phyloP scores from a whole-genome alignment of 2,797 vertebrate species.

The Bucorvus abyssinicus region DNA sequence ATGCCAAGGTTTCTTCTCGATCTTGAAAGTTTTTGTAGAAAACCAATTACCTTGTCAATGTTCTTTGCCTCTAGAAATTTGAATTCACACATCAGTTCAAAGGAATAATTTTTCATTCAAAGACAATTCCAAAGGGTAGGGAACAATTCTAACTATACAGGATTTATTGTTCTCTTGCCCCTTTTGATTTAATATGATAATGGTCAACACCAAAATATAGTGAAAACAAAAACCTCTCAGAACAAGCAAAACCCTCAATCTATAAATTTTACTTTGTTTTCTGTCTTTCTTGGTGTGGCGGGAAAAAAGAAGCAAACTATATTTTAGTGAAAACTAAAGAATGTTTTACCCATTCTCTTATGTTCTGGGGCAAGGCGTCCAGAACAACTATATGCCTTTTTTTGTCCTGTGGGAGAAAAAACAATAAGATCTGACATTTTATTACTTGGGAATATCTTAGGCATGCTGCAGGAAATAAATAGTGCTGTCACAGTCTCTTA shows the following conservation, averaged over 20 bases:
- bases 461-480: neutral
- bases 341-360: neutral
- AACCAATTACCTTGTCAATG: neutral
- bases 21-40: constrained; percentile 27
- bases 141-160: constrained; percentile 1
- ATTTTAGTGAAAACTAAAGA: neutral
- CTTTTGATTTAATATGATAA: constrained; percentile 41
- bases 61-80: constrained; percentile 47
- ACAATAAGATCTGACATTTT: neutral
- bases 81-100: constrained; percentile 24
- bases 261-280: neutral
- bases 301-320: neutral
- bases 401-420: neutral
- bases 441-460: neutral
- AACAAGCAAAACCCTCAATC: neutral
- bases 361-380: neutral
- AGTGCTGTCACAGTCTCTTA: neutral
- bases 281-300: neutral
- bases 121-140: constrained; percentile 21
- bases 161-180: neutral
- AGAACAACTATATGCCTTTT: neutral
- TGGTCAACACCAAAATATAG: neutral
- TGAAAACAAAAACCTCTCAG: neutral
- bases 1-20: constrained; percentile 12
- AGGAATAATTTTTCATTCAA: constrained; percentile 19